These are phyloP conservation scores for Hemibagrus wyckioides DNA, from an alignment of 2,113 vertebrate genomes.

Conservation along the genomic window DNA sequence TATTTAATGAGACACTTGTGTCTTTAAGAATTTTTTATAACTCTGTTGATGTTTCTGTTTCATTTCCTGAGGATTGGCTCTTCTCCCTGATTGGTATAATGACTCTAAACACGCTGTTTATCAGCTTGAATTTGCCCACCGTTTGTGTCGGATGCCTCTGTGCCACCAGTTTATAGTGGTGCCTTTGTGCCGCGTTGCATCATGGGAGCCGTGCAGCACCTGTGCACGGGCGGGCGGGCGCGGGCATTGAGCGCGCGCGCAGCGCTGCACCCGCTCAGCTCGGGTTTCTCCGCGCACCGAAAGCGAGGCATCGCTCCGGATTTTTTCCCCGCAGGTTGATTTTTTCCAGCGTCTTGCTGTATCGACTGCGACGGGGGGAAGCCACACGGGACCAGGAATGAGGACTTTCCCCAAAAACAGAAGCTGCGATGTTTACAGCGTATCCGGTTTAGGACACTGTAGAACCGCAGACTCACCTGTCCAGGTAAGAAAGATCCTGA, in stretches of 20 bases:
- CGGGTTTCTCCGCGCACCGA: constrained; percentile 67
- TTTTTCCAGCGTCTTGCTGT: constrained; percentile 70
- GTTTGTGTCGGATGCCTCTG: constrained; percentile 67
- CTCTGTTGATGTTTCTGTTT: neutral
- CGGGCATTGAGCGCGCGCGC: constrained; percentile 62
- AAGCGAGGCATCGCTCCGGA: constrained; percentile 55
- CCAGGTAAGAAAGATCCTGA: constrained; percentile 67
- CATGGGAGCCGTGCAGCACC: constrained; percentile 73
- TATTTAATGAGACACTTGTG: neutral
- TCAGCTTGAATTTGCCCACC: constrained; percentile 67
- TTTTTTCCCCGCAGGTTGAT: constrained; percentile 57
- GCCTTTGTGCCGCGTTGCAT: constrained; percentile 78
- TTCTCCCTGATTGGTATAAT: constrained; percentile 32
- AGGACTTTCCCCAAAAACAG: constrained; percentile 73
- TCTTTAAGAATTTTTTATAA: neutral
- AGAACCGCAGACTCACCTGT: constrained; percentile 50
- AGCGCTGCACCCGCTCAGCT: constrained; percentile 55
- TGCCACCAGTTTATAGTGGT: constrained; percentile 69
- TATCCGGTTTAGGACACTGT: constrained; percentile 67
- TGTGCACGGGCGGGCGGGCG: constrained; percentile 65
- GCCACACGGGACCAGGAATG: constrained; percentile 73
- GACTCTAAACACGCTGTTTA: neutral
- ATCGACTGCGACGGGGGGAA: constrained; percentile 63
- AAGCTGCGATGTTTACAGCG: constrained; percentile 76
- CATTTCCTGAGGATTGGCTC: constrained; percentile 9